Evolutionary conservation across 2,113 vertebrate species (phyloP).

Genomic region (Crypturellus undulatus): DNA sequence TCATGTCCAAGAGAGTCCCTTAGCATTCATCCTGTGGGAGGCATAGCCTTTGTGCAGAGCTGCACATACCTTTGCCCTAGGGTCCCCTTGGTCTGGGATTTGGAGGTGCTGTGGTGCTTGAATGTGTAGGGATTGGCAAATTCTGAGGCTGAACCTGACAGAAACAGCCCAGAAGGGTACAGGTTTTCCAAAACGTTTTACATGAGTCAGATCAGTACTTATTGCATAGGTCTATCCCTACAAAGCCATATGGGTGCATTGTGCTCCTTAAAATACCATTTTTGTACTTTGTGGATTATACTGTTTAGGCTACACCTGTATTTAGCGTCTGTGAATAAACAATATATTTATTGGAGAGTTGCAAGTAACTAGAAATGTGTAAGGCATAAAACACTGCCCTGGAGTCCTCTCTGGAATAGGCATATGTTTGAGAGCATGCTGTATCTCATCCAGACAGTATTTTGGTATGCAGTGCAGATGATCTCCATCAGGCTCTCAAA

Average conservation of each 20-base stretch:
- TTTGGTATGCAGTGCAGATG: background rate
- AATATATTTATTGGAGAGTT: background rate
- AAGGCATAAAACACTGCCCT: background rate
- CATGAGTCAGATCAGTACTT: accelerated
- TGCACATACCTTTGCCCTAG: background rate
- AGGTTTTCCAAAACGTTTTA: background rate
- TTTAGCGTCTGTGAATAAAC: background rate
- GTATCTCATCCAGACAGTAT: background rate
- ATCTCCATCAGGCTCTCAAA: accelerated
- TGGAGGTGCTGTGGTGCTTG: background rate
- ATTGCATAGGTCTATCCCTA: background rate
- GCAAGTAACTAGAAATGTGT: background rate
- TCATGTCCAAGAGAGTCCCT: background rate
- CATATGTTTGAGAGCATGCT: background rate
- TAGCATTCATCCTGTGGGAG: background rate
- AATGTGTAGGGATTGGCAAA: too few relatives aligned
- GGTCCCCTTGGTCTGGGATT: background rate
- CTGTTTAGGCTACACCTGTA: background rate
- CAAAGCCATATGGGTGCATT: accelerated
- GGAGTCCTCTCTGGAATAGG: background rate
- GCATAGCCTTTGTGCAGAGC: background rate
- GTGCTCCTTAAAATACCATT: background rate
- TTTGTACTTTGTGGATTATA: background rate
- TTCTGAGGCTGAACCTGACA: background rate
- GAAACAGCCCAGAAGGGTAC: background rate